Percentiles rank a stretch among this genome's conserved stretches.
Evolutionary conservation across 2,113 vertebrate species (phyloP).

Genomic region (Centropristis striata): DNA sequence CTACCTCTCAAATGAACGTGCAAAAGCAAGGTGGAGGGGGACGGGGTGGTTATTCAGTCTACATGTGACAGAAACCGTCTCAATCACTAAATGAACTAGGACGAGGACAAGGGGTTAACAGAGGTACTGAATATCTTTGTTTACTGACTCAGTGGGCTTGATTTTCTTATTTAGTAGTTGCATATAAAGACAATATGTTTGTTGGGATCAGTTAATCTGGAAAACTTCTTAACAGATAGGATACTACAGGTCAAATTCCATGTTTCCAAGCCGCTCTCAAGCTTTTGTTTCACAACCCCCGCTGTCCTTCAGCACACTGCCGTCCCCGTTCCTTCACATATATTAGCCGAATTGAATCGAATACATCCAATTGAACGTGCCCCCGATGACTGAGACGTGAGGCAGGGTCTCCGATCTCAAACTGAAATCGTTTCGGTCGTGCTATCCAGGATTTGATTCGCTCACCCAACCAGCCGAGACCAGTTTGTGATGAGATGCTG

Average conservation of each 20-base stretch:
- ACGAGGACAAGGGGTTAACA: too few relatives aligned
- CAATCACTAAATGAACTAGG: too few relatives aligned
- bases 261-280: neutral
- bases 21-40: too few relatives aligned
- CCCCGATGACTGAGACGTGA: constrained; percentile 61
- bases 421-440: constrained; percentile 73
- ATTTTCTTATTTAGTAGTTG: neutral
- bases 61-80: too few relatives aligned
- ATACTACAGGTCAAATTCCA: constrained; percentile 10
- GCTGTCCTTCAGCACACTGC: constrained; percentile 17
- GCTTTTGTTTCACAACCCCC: constrained; percentile 38
- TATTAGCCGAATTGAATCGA: constrained; percentile 67
- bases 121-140: neutral
- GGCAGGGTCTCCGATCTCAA: constrained; percentile 55
- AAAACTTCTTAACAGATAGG: neutral
- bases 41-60: too few relatives aligned
- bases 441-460: constrained; percentile 75
- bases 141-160: neutral
- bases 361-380: constrained; percentile 69
- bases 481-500: constrained; percentile 78
- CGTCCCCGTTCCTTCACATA: constrained; percentile 24
- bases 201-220: neutral
- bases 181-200: neutral
- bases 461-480: constrained; percentile 75
- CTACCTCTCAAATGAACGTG: too few relatives aligned